phyloP scores from a whole-genome alignment of 1,140 invertebrate species.

The Cydia pomonella region DNA sequence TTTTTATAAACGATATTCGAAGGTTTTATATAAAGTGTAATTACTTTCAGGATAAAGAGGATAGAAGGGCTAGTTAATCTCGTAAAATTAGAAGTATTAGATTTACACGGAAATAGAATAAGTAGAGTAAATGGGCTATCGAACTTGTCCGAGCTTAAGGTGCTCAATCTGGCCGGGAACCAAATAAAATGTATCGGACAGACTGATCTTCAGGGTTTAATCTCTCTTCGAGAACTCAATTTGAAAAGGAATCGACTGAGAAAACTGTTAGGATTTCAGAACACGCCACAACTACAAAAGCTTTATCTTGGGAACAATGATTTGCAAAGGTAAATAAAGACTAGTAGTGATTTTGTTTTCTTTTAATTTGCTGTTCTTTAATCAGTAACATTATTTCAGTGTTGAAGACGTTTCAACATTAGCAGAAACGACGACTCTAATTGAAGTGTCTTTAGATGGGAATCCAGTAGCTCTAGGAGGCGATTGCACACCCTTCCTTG shows the following conservation, averaged over 20 bases:
- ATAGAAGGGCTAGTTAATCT: slow-evolving; percentile 88
- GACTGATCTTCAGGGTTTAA: slow-evolving; percentile 88
- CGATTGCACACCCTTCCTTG: slow-evolving; percentile 89
- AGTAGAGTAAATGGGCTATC: slow-evolving; percentile 79
- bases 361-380: slow-evolving; percentile 31
- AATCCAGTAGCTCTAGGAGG: slow-evolving; percentile 89
- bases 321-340: slow-evolving; percentile 83
- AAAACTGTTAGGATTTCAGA: slow-evolving; percentile 89
- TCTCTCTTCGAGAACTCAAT: slow-evolving; percentile 91
- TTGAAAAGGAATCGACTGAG: slow-evolving; percentile 91
- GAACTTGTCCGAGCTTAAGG: slow-evolving; percentile 88
- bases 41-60: slow-evolving; percentile 83
- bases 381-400: slow-evolving; percentile 75
- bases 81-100: slow-evolving; percentile 91
- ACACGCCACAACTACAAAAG: slow-evolving; percentile 89
- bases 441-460: slow-evolving; percentile 92
- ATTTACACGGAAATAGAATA: slow-evolving; percentile 95
- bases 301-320: slow-evolving; percentile 94
- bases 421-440: slow-evolving; percentile 86
- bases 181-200: slow-evolving; percentile 87
- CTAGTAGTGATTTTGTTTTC: not conserved
- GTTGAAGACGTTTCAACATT: slow-evolving; percentile 91
- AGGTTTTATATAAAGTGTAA: not conserved
- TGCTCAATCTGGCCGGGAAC: slow-evolving; percentile 95
- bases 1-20: not conserved